Evolutionary conservation across 2,888 invertebrate species (phyloP), one percentile per base, ranked within the genome.

Genomic region (Lithophane semibrunnea): DNA sequence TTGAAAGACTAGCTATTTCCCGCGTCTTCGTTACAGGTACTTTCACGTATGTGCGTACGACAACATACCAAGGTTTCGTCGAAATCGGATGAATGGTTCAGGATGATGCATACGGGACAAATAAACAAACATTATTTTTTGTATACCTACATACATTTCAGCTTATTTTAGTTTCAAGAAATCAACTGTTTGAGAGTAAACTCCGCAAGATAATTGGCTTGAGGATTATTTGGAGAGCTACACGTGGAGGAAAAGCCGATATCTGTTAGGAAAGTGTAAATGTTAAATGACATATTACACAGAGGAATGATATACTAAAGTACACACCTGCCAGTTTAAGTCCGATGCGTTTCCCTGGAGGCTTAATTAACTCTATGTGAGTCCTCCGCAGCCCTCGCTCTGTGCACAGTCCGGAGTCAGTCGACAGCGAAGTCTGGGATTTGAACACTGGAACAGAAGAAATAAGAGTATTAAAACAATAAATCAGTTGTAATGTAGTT

Each of bases 321-420:
- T 4, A 69, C 77, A 56, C 90, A 97, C 97, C 96, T 94, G 97
- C 96, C 93, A 97, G 96, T 89, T 97, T 96, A 85, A 97, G 97
- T 88, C 97, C 97, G 84, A 97, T 95, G 24, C 97, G 94, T 91
- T 97, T 97, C 64, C 97, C 97, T 0, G 95, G 95, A 21, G 96
- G 94, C 78, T 97, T 97, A 74, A 95, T 87, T 82, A 97, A 94
- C 88, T 97, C 97, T 67, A 97, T 97, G 77, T 96, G 96, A 0
- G 96, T 95, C 65, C 96, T 91, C 10, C 96, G 91, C 44, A 96
- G 89, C 0, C 96, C 96, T 42, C 97, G 89, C 88, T 97, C 97
- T 0, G 96, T 96, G 88, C 97, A 97, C 71, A 97, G 91, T 7
- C 97, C 97, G 2, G 97, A 97, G 87, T 97, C 97, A 75, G 97